These are phyloP conservation scores for Drosophila kanapiae DNA, from an alignment of 1,140 invertebrate species.

Conservation along the genomic window DNA sequence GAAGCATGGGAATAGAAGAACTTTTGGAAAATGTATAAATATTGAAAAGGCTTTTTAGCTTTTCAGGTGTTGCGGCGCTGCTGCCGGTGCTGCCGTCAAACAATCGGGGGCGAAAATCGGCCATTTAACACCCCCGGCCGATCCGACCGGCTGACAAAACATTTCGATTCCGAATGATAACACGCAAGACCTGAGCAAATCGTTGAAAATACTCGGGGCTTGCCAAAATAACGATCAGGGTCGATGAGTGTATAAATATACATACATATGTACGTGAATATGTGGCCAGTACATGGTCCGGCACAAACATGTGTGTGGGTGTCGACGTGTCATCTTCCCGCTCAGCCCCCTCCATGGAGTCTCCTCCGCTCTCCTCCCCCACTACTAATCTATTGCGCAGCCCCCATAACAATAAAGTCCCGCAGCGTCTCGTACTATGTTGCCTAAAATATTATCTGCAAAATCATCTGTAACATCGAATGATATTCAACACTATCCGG, in stretches of 20 bases:
- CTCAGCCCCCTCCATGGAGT: conserved; percentile 11
- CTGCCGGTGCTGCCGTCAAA: conserved; percentile 21
- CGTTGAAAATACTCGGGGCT: conserved; percentile 44
- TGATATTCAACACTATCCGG: conserved; percentile 82
- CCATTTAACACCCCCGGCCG: conserved; percentile 40
- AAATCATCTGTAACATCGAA: conserved; percentile 79
- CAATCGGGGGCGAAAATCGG: conserved; percentile 29
- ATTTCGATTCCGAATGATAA: conserved; percentile 75
- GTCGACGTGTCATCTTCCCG: conserved; percentile 1
- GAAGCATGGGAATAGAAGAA: conserved; percentile 22
- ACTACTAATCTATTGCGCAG: conserved; percentile 39
- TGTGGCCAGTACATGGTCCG: conserved; percentile 27
- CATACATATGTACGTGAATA: conserved; percentile 5
- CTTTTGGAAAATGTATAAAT: conserved; percentile 49
- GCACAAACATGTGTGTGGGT: conserved; percentile 1
- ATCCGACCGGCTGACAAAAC: conserved; percentile 55
- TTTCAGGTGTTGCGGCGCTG: conserved; percentile 29
- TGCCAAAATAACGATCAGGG: conserved; percentile 77
- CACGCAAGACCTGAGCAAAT: conserved; percentile 38
- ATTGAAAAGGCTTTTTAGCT: conserved; percentile 68
- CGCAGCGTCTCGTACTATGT: not conserved
- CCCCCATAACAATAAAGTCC: conserved; percentile 25
- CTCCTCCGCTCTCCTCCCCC: not conserved
- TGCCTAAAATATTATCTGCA: conserved; percentile 69
- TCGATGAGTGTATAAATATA: conserved; percentile 64